Evolutionary conservation across 2,797 vertebrate genomes (phyloP), one percentile per base, ranked within the genome.

Genomic region (Syndactyla subalaris): DNA sequence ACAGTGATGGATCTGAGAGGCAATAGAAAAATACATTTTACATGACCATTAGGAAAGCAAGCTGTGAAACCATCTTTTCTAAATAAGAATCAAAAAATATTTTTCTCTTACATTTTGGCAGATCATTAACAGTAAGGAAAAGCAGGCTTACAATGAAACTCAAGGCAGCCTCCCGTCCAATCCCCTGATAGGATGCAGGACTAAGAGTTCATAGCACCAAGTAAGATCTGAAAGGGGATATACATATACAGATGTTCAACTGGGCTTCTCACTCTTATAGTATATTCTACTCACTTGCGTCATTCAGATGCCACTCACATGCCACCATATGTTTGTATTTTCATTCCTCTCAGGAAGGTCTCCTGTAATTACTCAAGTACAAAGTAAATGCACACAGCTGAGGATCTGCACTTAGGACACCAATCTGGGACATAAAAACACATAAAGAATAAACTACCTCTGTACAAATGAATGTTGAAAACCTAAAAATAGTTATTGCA

Each of bases 401-500:
- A 74, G 54, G 65, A 94, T 81, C 54, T 22, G 26, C 58, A 72
- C 34, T 85, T 77, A 62, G 29, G 89, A 88, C 57, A 85, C 39
- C 36, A 75, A 83, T 11, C 18, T 2, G 13, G 43, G 29, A 46
- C 45, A 91, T 81, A 92, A 94, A 93, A 92, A 8, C 46, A 85
- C 34, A 70, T 70, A 57, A 93, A 86, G 39, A 86, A 78, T 62
- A 84, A 91, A 93, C 54, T 58, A 83, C 8, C 45, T 68, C 12
- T 46, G 38, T 74, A 80, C 68, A 89, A 96, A 83, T 51, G 14
- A 80, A 85, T 88, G 68, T 74, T 3, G 1, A 52, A 92, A 91
- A 18, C 32, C 65, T 80, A 88, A 85, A 95, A 91, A 92, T 38
- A 89, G 46, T 83, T 92, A 45, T 62, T 93, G 43, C n/a, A 16